Evolutionary conservation across 2,797 vertebrate genomes (phyloP), one percentile per base, ranked within the genome.

Genomic region (Coregonus ussuriensis): DNA sequence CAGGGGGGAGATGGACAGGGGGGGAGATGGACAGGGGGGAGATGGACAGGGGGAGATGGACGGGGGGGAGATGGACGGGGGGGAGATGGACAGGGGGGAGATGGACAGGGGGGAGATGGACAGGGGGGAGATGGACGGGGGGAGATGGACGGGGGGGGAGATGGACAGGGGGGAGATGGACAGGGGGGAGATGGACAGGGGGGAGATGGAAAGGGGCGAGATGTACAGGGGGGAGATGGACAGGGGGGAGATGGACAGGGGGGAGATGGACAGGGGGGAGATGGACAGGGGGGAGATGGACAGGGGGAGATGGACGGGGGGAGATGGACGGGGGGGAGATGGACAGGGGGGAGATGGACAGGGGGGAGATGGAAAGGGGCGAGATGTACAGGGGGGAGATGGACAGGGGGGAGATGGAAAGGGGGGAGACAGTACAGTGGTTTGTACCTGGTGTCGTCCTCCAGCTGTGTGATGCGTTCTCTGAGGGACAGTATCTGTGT

Each of bases 391-490:
- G 7, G 21, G 4, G 16, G 31, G 7, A 16, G 66, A 6, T 3
- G 31, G 18, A 3, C 25, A 6, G 16, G 56, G 72, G 53, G 18
- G 6, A 3, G 52, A 47, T 31, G 25, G 54, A 6, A 53, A 35
- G 56, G 7, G n/a, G 25, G 21, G 71, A 59, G 56, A 68, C 68
- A 11, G 29, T 63, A 68, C 68, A 11, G 29, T 63, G 6, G 16
- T n/a, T 6, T 33, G 93, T 95, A 99, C 98, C 96, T 95, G 91
- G 96, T 82, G 75, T 97, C 94, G 67, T 96, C 94, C 83, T 98
- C 96, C 53, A 98, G 95, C 29, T 93, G 94, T 4, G 88, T 6
- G 81, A 97, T 84, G 1, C 77, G 92, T 56, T 96, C 93, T 84
- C 93, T 96, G 78, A 96, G 92, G 1, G 81, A 56, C 79, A 84